Conservation (phyloP, 2,113 vertebrate species). For the Etheostoma cragini region DNA sequence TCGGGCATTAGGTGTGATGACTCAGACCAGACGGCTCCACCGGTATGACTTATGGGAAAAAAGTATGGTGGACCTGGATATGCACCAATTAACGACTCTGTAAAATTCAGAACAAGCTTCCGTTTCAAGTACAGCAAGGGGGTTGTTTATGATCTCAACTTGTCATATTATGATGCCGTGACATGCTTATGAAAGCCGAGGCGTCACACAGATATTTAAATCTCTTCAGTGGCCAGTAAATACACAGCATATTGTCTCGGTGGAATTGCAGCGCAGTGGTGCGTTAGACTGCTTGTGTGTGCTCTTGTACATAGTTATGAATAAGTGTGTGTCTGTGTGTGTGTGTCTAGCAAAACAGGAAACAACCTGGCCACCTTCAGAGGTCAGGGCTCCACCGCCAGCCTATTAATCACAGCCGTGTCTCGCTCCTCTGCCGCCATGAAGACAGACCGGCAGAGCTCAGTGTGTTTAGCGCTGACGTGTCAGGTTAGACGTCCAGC, state of each 20-base stretch:
- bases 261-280: slow-evolving; percentile 42
- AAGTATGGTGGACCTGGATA: slow-evolving; percentile 2
- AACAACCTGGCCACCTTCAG: slow-evolving; percentile 70
- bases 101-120: slow-evolving; percentile 19
- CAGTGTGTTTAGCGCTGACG: slow-evolving; percentile 33
- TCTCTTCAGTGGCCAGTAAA: slow-evolving; percentile 55
- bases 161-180: slow-evolving; percentile 40
- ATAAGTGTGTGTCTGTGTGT: slow-evolving; percentile 34
- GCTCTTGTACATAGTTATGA: slow-evolving; percentile 42
- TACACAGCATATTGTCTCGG: slow-evolving; percentile 36
- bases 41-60: slow-evolving; percentile 23
- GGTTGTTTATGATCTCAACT: slow-evolving; percentile 35
- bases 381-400: slow-evolving; percentile 59
- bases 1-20: slow-evolving; percentile 57
- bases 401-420: slow-evolving; percentile 66
- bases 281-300: slow-evolving; percentile 49
- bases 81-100: slow-evolving; percentile 15
- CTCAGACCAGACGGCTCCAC: slow-evolving; percentile 48
- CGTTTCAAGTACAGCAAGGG: slow-evolving; percentile 9
- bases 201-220: slow-evolving; percentile 33
- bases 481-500: slow-evolving; percentile 58
- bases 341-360: slow-evolving; percentile 63
- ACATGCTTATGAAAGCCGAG: slow-evolving; percentile 51
- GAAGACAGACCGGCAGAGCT: slow-evolving; percentile 37
- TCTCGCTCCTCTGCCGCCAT: slow-evolving; percentile 48